These are phyloP conservation scores for Alitta virens DNA, from an alignment of 2,888 invertebrate species.

Conservation along the genomic window DNA sequence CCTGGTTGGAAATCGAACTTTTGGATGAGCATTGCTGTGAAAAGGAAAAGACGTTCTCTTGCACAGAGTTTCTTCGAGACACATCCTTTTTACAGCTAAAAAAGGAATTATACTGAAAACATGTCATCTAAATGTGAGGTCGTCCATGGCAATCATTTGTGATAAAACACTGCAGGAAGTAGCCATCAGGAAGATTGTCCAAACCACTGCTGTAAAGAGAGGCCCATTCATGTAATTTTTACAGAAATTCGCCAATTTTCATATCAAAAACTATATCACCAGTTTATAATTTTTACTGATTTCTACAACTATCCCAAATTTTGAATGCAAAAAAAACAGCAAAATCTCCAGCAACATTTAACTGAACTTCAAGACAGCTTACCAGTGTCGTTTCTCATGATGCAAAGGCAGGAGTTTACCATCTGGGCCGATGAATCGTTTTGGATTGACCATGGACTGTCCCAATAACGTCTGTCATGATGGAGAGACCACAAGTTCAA, in stretches of 20 bases:
- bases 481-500: conserved; percentile 48
- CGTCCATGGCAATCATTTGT: too few species aligned
- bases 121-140: too few species aligned
- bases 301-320: too few species aligned
- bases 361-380: too few species aligned
- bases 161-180: too few species aligned
- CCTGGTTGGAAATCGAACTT: conserved; percentile 32
- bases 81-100: conserved; percentile 46
- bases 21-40: conserved; percentile 37
- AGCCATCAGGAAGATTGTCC: too few species aligned
- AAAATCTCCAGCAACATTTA: not conserved
- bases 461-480: conserved; percentile 40
- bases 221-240: too few species aligned
- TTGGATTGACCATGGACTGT: conserved; percentile 39
- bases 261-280: too few species aligned
- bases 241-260: too few species aligned
- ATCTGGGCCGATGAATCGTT: conserved; percentile 35
- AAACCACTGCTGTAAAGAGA: too few species aligned
- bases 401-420: conserved; percentile 35
- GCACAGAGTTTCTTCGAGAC: conserved; percentile 46
- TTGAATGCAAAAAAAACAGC: too few species aligned
- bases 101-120: conserved; percentile 37
- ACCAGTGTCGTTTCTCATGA: conserved; percentile 17
- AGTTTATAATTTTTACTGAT: too few species aligned
- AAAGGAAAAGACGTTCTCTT: conserved; percentile 47